phyloP scores from a whole-genome alignment of 2,888 invertebrate species.

The Scaptomyza caliginosa region DNA sequence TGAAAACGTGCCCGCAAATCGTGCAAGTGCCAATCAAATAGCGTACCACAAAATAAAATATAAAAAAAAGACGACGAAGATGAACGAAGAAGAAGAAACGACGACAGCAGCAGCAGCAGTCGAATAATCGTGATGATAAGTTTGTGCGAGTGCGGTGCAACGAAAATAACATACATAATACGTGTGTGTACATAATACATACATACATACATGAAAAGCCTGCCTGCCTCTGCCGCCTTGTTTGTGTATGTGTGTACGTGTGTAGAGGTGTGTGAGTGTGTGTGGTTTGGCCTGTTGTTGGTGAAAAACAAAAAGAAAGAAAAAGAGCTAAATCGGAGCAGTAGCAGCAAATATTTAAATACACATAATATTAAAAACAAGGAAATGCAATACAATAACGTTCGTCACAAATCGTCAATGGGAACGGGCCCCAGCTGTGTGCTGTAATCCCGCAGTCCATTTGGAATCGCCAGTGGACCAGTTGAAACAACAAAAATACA shows the following conservation, averaged over 20 bases:
- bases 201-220: slow-evolving; percentile 34
- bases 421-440: slow-evolving; percentile 37
- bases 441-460: slow-evolving; percentile 57
- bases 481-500: slow-evolving; percentile 37
- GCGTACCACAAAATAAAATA: slow-evolving; percentile 28
- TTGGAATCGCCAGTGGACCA: slow-evolving; percentile 31
- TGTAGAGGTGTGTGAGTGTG: slow-evolving; percentile 34
- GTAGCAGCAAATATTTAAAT: slow-evolving; percentile 52
- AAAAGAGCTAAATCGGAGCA: slow-evolving; percentile 59
- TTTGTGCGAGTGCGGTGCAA: slow-evolving; percentile 74
- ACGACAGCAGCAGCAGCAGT: slow-evolving; percentile 72
- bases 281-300: slow-evolving; percentile 34
- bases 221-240: slow-evolving; percentile 10
- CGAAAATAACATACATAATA: slow-evolving; percentile 74
- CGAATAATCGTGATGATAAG: slow-evolving; percentile 69
- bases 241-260: slow-evolving; percentile 20
- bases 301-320: slow-evolving; percentile 66
- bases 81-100: slow-evolving; percentile 73
- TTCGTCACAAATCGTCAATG: slow-evolving; percentile 22
- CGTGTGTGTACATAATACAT: slow-evolving; percentile 61
- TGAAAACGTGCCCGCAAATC: slow-evolving; percentile 18
- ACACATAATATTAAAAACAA: slow-evolving; percentile 53
- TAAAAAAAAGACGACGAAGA: slow-evolving; percentile 61
- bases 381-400: slow-evolving; percentile 68
- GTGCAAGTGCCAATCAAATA: slow-evolving; percentile 15